Evolutionary conservation across 92 coral and sea anemone genomes (phyloP), one percentile per base, ranked within the genome.

Genomic region (Anthopleura xanthogrammica): DNA sequence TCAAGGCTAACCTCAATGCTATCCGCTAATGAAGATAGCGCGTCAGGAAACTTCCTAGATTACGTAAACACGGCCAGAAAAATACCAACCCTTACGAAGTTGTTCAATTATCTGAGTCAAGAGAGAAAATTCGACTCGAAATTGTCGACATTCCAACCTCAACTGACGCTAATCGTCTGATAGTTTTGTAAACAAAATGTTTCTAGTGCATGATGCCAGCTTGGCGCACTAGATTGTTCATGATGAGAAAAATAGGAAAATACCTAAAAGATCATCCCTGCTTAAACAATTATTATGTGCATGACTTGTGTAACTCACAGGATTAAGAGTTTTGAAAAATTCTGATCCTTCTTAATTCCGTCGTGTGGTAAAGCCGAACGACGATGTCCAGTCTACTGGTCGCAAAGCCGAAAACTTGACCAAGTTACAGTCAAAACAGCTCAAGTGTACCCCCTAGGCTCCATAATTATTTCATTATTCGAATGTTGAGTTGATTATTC

Each of bases 11-110:
- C 74, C 74, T 68, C 74, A 68, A 4, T 68, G 74, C 74, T 12
- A 68, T 68, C 74, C 74, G 29, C 74, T 68, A 68, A 68, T 68
- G 74, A 29, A 68, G 74, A 68, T 68, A 29, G 29, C 74, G 72
- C 40, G 74, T 23, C 74, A 29, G 74, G 5, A 23, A 36, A 9
- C 41, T 68, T 12, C 40, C 40, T 23, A 24, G 42, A 11, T 68
- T 68, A 68, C 74, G 74, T 68, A 29, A 12, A 6, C 29, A 62
- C 70, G 70, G 74, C 36, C 41, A 4, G 43, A 62, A 22, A 19
- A 62, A 19, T 62, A 62, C 70, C 70, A 62, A 62, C 22, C 70
- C 8, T 62, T 62, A 62, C 29, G 17, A 62, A 62, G 70, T 22
- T 62, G 70, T 62, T 62, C 13, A 62, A 19, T 62, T 62, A 62